Evolutionary conservation across 2,113 vertebrate species (phyloP).

Genomic region (Prietella phreatophila): DNA sequence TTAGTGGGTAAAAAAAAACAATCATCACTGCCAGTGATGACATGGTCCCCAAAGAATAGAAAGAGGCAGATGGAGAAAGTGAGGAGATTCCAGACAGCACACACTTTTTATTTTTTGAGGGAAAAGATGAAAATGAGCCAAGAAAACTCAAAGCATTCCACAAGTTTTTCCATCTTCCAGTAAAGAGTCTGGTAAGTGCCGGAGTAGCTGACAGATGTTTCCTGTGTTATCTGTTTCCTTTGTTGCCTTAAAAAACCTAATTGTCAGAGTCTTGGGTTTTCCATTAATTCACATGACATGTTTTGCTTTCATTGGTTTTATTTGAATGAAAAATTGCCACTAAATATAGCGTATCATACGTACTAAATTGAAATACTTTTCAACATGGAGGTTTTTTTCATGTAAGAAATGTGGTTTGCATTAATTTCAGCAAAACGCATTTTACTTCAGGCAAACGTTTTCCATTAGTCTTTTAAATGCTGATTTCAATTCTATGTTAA

Average conservation of each 20-base stretch:
- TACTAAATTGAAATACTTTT: neutral
- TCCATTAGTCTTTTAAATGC: neutral
- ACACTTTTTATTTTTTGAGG: neutral
- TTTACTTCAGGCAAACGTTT: neutral
- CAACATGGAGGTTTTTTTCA: neutral
- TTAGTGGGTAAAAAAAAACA: too few relatives aligned
- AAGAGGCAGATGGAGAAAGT: conserved; percentile 8
- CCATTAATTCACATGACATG: neutral
- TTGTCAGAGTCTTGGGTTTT: conserved; percentile 9
- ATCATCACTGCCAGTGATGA: too few relatives aligned
- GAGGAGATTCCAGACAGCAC: conserved; percentile 62
- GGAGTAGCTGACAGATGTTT: conserved; percentile 36
- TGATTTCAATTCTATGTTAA: neutral
- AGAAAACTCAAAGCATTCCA: conserved; percentile 58
- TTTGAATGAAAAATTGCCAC: neutral
- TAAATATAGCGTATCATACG: neutral
- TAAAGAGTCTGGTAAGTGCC: conserved; percentile 48
- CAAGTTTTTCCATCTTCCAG: conserved; percentile 60
- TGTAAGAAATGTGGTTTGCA: neutral
- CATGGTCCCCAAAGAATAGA: neutral
- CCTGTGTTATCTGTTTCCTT: conserved; percentile 39
- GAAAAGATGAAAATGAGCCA: conserved; percentile 38
- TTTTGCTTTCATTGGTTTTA: neutral
- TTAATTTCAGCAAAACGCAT: neutral
- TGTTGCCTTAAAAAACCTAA: conserved; percentile 51